phyloP scores from a whole-genome alignment of 2,888 invertebrate species.

The Ramazzottius varieornatus region DNA sequence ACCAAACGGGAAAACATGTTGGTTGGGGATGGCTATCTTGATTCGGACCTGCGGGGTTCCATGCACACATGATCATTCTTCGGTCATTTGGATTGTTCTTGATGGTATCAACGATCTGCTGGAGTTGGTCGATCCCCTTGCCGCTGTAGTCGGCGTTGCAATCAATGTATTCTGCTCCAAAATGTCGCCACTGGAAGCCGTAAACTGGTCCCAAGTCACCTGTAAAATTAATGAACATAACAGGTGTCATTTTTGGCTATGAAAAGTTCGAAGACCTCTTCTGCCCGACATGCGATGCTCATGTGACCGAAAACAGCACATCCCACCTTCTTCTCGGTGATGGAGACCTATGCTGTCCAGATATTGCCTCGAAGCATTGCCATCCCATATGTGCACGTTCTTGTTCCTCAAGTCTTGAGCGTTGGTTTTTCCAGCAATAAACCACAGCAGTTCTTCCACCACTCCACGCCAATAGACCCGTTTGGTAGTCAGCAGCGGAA shows the following conservation, averaged over 20 bases:
- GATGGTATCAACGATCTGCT: constrained; percentile 46
- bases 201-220: constrained; percentile 86
- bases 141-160: constrained; percentile 54
- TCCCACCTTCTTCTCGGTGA: constrained; percentile 50
- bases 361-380: constrained; percentile 63
- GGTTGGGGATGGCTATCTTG: not conserved
- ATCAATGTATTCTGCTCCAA: constrained; percentile 60
- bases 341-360: constrained; percentile 58
- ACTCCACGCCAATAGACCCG: constrained; percentile 69
- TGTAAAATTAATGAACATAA: constrained; percentile 15
- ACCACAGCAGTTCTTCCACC: constrained; percentile 79
- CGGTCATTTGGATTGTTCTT: constrained; percentile 51
- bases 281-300: too few relatives aligned
- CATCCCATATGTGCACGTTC: constrained; percentile 79
- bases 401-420: constrained; percentile 49
- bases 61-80: constrained; percentile 69
- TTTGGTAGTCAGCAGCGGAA: constrained; percentile 82
- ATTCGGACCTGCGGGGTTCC: constrained; percentile 60
- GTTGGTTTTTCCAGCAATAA: constrained; percentile 66
- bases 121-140: constrained; percentile 65
- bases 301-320: too few relatives aligned
- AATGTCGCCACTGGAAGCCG: constrained; percentile 96
- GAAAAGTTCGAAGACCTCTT: too few relatives aligned
- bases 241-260: too few relatives aligned
- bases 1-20: not conserved